phyloP scores from a whole-genome alignment of 2,113 vertebrate genomes.

The Crotalus horridus region DNA sequence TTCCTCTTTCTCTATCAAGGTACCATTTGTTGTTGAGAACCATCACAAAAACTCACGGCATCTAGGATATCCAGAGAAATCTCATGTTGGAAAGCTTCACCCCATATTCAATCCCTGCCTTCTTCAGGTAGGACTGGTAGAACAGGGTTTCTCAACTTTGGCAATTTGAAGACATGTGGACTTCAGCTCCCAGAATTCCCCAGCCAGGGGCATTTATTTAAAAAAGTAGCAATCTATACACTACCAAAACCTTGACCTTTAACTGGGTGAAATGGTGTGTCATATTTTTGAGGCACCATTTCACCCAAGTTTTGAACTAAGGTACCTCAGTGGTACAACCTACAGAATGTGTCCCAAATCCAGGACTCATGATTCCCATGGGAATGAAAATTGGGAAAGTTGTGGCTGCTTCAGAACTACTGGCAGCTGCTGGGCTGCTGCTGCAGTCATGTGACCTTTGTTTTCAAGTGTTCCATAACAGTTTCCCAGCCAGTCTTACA shows the following conservation, averaged over 20 bases:
- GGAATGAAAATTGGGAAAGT: not conserved
- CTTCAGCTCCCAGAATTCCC: not conserved
- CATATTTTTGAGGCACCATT: not conserved
- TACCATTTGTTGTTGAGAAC: not conserved
- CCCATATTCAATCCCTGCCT: not conserved
- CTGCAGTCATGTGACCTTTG: not conserved
- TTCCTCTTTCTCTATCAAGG: not conserved
- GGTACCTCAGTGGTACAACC: not conserved
- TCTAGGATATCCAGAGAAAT: not conserved
- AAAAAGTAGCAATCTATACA: not conserved
- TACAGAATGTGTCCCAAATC: not conserved
- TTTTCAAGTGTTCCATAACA: not conserved
- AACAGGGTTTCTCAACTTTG: not conserved
- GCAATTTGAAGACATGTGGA: not conserved
- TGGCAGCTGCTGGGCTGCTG: not conserved
- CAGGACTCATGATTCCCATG: not conserved
- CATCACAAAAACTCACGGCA: not conserved
- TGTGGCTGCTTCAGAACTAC: not conserved
- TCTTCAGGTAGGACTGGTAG: not conserved
- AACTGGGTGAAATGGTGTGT: not conserved
- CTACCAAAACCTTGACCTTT: not conserved
- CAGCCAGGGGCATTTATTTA: not conserved
- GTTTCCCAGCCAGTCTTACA: not conserved
- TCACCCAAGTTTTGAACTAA: not conserved
- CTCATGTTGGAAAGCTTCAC: not conserved